Evolutionary conservation across 92 coral and sea anemone genomes (phyloP).

Genomic region (Metridium senile): DNA sequence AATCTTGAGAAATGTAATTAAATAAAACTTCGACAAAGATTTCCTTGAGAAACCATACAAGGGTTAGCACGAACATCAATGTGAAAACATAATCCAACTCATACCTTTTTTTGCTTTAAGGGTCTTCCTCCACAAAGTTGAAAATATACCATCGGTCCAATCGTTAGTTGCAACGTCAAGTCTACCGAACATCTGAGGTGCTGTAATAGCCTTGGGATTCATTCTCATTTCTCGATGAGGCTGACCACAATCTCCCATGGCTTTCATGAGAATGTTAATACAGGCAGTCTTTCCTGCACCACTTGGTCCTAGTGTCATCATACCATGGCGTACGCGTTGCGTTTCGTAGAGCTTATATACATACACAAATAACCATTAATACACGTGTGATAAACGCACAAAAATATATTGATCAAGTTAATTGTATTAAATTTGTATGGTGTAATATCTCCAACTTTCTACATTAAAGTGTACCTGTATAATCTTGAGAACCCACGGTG

Average conservation of each 20-base stretch:
- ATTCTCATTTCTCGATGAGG: slow-evolving; percentile 94
- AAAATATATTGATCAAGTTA: no score
- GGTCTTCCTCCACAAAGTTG: slow-evolving; percentile 88
- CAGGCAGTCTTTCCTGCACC: slow-evolving; percentile 90
- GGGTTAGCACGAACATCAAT: no score
- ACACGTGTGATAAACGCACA: no score
- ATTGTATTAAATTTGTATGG: no score
- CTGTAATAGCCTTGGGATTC: slow-evolving; percentile 95
- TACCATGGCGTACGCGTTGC: slow-evolving; percentile 92
- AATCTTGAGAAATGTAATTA: no score
- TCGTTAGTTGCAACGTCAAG: slow-evolving; percentile 90
- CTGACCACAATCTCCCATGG: slow-evolving; percentile 95
- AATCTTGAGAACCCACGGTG: slow-evolving; percentile 87
- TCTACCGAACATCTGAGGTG: slow-evolving; percentile 93
- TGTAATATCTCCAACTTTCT: no score
- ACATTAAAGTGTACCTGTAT: slow-evolving; percentile 82
- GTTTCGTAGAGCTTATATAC: slow-evolving; percentile 71
- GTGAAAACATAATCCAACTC: no score
- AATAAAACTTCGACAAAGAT: no score
- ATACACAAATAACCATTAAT: neutral
- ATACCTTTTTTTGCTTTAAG: slow-evolving; percentile 92
- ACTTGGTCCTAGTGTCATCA: slow-evolving; percentile 93
- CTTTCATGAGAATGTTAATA: slow-evolving; percentile 81
- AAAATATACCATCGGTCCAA: slow-evolving; percentile 92
- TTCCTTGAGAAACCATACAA: no score